Percentiles rank a stretch among this genome's conserved stretches.
These are phyloP conservation scores for Encarsia formosa DNA, from an alignment of 2,888 invertebrate species.

Conservation along the genomic window DNA sequence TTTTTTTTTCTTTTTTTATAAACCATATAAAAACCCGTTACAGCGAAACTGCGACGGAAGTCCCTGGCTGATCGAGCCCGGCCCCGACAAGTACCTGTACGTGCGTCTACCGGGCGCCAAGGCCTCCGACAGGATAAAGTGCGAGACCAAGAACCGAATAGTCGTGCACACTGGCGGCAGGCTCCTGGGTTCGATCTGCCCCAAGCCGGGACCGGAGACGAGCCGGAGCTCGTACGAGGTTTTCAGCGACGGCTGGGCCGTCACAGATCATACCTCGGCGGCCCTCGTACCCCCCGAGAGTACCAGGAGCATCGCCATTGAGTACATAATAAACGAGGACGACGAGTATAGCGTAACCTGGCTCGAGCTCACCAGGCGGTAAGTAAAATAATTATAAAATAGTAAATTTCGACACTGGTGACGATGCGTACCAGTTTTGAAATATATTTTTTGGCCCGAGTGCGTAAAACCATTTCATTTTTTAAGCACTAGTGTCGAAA, in stretches of 20 bases:
- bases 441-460: no score
- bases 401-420: no score
- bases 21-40: slow-evolving; percentile 31
- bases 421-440: no score
- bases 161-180: slow-evolving; percentile 71
- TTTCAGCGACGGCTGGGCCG: slow-evolving; percentile 78
- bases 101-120: slow-evolving; percentile 69
- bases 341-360: slow-evolving; percentile 70
- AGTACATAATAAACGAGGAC: slow-evolving; percentile 70
- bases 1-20: not conserved
- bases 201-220: slow-evolving; percentile 52
- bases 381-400: no score
- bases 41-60: slow-evolving; percentile 76
- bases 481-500: no score
- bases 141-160: slow-evolving; percentile 74
- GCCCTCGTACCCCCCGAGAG: slow-evolving; percentile 59
- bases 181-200: slow-evolving; percentile 62
- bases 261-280: slow-evolving; percentile 45
- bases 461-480: no score
- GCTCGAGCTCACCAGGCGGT: slow-evolving; percentile 75
- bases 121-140: slow-evolving; percentile 58
- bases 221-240: slow-evolving; percentile 69
- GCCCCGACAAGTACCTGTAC: slow-evolving; percentile 72
- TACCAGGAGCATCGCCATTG: slow-evolving; percentile 69
- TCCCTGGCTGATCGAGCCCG: slow-evolving; percentile 77